Base-by-base conservation (phyloP, 2,888 invertebrate genomes). In the Nomada lathburiana region DNA sequence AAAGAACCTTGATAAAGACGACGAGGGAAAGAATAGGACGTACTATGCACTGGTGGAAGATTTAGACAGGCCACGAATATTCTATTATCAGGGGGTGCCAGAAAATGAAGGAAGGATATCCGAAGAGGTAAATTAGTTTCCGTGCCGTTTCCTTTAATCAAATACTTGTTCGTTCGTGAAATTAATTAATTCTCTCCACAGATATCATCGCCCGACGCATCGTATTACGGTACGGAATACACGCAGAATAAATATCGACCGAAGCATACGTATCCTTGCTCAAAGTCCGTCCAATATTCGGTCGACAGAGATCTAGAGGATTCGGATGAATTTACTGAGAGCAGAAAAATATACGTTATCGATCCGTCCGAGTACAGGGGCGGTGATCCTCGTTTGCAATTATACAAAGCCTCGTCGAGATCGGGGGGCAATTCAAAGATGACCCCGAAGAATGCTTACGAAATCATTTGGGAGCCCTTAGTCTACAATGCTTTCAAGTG, bases 361-460 rank as follows among this genome's bases (percentile, higher is more conserved):
- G 87, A 90, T 42, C 87, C 89, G 1, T 85, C 88, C n/a, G 70
- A 67, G 1, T 87, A 88, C 70, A 69, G 60, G 26, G 86, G 82
- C 4, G 80, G 80, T 9, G 84, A 87, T 9, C 82, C 88, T 11
- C 47, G 67, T 50, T 70, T 87, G 36, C 57, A 79, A 55, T 52
- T 70, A 18, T 62, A 78, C 63, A 55, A 65, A 11, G 23, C 20
- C 0, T 20, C 63, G 16, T 23, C 42, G 53, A 60, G n/a, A 53
- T 5, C 62, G 13, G 9, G 20, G 18, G 26, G 13, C 9, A 62
- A 55, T 57, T 4, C 53, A 16, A 53, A 20, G 1, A n/a, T 2
- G 2, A 9, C 0, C 13, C 2, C 53, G 50, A 64, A 13, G n/a
- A 10, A 53, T 2, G 2, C 23, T 2, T 47, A 67, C 57, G 52